Conservation (phyloP, 2,113 vertebrate species). For the Callionymus lyra region DNA sequence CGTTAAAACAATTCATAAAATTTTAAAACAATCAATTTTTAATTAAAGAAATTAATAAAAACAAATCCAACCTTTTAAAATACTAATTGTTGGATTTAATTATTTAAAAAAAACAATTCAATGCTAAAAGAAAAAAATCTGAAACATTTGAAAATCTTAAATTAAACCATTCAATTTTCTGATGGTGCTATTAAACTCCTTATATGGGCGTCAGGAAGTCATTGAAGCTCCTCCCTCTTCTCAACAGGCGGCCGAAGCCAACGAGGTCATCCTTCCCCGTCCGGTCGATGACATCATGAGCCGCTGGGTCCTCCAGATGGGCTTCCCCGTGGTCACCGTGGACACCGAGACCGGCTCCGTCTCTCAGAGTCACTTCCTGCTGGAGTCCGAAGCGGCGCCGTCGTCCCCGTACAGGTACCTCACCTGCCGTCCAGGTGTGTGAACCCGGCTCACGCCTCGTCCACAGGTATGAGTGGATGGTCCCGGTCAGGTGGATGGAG, state of each 20-base stretch:
- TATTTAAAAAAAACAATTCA: neutral
- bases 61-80: no score
- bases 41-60: neutral
- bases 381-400: conserved; percentile 65
- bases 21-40: no score
- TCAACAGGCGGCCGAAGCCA: conserved; percentile 33
- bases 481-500: conserved; percentile 53
- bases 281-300: conserved; percentile 73
- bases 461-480: conserved; percentile 48
- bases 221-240: neutral
- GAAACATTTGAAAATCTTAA: no score
- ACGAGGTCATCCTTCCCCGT: conserved; percentile 30
- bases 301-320: conserved; percentile 88
- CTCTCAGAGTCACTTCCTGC: conserved; percentile 77
- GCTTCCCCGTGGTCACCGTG: conserved; percentile 79
- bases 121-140: neutral
- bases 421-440: neutral
- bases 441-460: no score
- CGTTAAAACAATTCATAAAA: no score
- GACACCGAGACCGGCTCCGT: conserved; percentile 55
- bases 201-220: no score
- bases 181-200: no score
- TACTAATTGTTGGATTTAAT: neutral
- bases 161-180: no score
- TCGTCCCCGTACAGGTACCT: conserved; percentile 72